Evolutionary conservation across 1,140 invertebrate genomes (phyloP).

Genomic region (Ridgeia piscesae): DNA sequence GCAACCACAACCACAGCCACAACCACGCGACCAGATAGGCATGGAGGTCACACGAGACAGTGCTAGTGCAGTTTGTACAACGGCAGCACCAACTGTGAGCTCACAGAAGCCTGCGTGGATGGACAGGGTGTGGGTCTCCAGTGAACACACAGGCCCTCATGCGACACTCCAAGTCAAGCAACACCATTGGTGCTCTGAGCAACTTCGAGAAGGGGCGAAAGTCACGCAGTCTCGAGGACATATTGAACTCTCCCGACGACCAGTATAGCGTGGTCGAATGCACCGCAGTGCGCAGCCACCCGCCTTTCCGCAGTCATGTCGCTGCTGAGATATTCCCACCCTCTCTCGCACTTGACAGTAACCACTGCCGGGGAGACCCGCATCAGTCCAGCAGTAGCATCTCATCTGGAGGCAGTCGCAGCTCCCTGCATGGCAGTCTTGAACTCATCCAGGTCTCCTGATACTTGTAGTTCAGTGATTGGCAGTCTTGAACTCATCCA

Average conservation of each 20-base stretch:
- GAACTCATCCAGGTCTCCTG: slow-evolving; percentile 56
- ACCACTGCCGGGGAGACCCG: slow-evolving; percentile 44
- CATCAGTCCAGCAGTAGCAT: slow-evolving; percentile 54
- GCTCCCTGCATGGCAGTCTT: slow-evolving; percentile 51
- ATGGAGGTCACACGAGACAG: not conserved
- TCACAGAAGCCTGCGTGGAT: not conserved
- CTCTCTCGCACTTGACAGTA: slow-evolving; percentile 28
- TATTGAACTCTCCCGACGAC: slow-evolving; percentile 36
- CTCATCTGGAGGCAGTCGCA: slow-evolving; percentile 53
- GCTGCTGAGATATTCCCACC: slow-evolving; percentile 15
- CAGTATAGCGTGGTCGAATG: not conserved
- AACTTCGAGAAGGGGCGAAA: slow-evolving; percentile 36
- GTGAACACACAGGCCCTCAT: not conserved
- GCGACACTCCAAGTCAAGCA: not conserved
- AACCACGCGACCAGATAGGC: not conserved
- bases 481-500: not conserved
- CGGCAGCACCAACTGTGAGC: too few species aligned
- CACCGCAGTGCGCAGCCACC: not conserved
- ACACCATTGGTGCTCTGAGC: not conserved
- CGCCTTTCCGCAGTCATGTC: not conserved
- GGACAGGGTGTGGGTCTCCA: not conserved
- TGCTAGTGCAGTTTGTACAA: not conserved
- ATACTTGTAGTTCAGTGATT: not conserved
- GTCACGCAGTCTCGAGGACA: slow-evolving; percentile 55
- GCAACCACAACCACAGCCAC: not conserved